Evolutionary conservation across 2,888 invertebrate species (phyloP), one percentile per base, ranked within the genome.

Genomic region (Copidosoma aretas): DNA sequence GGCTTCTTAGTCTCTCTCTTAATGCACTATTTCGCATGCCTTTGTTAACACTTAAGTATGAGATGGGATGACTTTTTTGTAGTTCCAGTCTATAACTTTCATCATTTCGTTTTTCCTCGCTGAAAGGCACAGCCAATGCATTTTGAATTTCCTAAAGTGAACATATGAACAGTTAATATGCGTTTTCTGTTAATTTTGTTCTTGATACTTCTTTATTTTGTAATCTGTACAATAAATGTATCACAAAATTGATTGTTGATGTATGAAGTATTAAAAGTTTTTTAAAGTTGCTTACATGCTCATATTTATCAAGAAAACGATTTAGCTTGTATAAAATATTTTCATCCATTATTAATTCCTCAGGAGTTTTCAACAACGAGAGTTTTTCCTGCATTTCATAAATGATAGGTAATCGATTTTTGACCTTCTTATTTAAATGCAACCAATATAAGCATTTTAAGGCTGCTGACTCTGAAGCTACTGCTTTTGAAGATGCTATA

Each of bases 401-500:
- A 24, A 89, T 43, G n/a, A 84, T 66, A 0, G 90, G 90, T 1
- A 76, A 68, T 0, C 87, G 88, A 41, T 85, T 80, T 0, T 75
- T 75, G 53, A 91, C 85, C 74, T 84, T 85, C 1, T 84, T 83
- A 56, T 84, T 84, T 4, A 76, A 75, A 66, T 86, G 84, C 0
- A 91, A 79, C 87, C 88, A 89, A 21, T 85, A 81, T 0, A 91
- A 78, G 0, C 86, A 87, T 77, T 86, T 85, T 0, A 82, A 75
- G 0, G 89, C 86, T n/a, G 88, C 87, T 74, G 85, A 85, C 53
- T 85, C 83, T 0, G 86, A 85, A 0, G 90, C 88, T 46, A 83
- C 81, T 0, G 84, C 83, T 82, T 90, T 91, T 52, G 86, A 87
- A 73, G 79, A 72, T 14, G 85, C 86, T 71, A 80, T 80, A 81